Evolutionary conservation across 2,113 vertebrate genomes (phyloP).

Genomic region (Prolemur simus): DNA sequence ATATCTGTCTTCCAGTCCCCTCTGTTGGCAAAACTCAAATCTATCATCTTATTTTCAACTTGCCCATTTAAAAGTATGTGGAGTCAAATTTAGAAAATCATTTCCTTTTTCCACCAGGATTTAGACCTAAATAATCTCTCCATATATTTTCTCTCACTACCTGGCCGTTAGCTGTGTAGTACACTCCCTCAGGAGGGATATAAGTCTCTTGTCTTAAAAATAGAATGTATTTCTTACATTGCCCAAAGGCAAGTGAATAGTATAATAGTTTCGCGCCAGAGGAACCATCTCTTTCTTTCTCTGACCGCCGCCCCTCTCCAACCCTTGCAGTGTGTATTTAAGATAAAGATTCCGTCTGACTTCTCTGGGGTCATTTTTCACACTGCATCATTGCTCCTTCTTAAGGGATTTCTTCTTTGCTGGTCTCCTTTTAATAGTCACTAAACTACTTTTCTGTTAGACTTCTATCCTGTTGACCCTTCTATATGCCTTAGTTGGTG

Average conservation of each 20-base stretch:
- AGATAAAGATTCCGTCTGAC: not conserved
- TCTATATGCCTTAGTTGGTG: not conserved
- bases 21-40: not conserved
- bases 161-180: not conserved
- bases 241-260: constrained; percentile 20
- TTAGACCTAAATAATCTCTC: constrained; percentile 20
- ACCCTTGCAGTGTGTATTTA: not conserved
- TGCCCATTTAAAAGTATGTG: not conserved
- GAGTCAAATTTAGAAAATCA: constrained; percentile 12
- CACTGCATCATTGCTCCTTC: not conserved
- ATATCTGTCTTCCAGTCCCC: no score
- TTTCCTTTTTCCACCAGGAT: constrained; percentile 32
- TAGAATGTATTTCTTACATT: constrained; percentile 20
- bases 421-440: not conserved
- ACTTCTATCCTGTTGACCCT: not conserved
- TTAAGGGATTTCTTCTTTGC: not conserved
- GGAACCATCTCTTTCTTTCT: not conserved
- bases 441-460: not conserved
- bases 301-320: no score
- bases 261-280: not conserved
- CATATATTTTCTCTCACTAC: constrained; percentile 34
- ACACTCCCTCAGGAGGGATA: constrained; percentile 32
- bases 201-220: constrained; percentile 60
- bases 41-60: not conserved
- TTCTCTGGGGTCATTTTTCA: not conserved